Evolutionary conservation across 2,888 invertebrate genomes (phyloP).

Genomic region (Kuschelorhynchus macadamiae): DNA sequence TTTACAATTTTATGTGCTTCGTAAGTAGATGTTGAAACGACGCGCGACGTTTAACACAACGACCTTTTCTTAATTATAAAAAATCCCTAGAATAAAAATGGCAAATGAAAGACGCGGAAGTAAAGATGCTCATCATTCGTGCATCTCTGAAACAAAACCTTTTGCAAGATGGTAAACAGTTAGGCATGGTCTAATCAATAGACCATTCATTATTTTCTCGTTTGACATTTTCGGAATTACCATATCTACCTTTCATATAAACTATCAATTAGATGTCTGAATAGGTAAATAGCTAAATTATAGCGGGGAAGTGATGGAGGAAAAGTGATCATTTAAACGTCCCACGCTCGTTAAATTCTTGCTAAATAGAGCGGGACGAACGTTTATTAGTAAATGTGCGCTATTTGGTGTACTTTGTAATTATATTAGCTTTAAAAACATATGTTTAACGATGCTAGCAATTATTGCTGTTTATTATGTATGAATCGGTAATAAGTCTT

Average conservation of each 20-base stretch:
- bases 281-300: slow-evolving; percentile 2
- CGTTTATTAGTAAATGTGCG: not conserved
- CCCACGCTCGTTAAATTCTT: slow-evolving; percentile 3
- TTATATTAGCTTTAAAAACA: no score
- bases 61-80: not conserved
- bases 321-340: not conserved
- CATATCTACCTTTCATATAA: not conserved
- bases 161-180: no score
- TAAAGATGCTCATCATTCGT: not conserved
- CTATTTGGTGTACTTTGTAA: no score
- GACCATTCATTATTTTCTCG: not conserved
- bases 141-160: no score
- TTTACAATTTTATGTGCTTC: no score
- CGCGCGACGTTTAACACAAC: no score
- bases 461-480: no score
- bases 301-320: not conserved
- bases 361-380: not conserved
- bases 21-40: no score
- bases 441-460: no score
- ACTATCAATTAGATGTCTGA: slow-evolving; percentile 4
- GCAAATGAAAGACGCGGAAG: slow-evolving; percentile 1
- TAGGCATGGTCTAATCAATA: not conserved
- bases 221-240: slow-evolving; percentile 14
- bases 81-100: not conserved
- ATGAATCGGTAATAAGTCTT: no score